Evolutionary conservation across 2,888 invertebrate species (phyloP), one percentile per base, ranked within the genome.

Genomic region (Hydroisotoma schaefferi): DNA sequence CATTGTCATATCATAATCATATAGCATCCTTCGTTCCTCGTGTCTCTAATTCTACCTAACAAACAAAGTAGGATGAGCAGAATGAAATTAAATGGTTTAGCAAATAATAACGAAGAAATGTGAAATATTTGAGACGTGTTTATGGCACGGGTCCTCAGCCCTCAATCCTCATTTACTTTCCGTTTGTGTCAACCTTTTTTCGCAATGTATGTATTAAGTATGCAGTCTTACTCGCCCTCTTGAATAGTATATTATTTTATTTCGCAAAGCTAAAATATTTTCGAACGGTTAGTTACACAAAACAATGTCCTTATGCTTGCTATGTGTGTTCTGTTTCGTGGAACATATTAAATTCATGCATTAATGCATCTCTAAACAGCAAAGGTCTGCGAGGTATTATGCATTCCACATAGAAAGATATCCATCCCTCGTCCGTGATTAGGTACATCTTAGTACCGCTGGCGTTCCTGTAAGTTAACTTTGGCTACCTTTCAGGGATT

Each of bases 241-340:
- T n/a, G n/a, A n/a, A n/a, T n/a, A n/a, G n/a, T n/a, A n/a, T n/a
- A n/a, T n/a, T n/a, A n/a, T n/a, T n/a, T n/a, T n/a, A n/a, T n/a
- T n/a, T n/a, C n/a, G n/a, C n/a, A n/a, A n/a, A n/a, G n/a, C n/a
- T n/a, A n/a, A n/a, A n/a, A n/a, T n/a, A n/a, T n/a, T n/a, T n/a
- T n/a, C n/a, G n/a, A n/a, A n/a, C n/a, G n/a, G n/a, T n/a, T n/a
- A n/a, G n/a, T n/a, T 40, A 6, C 8, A 43, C 47, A 47, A 27
- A 18, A 49, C 23, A 46, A 27, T 49, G 49, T 49, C 49, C 49
- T 20, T 25, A 49, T 49, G 43, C 5, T 5, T 43, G 43, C 33
- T 10, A 12, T 10, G 10, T 10, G 23, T 49, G 49, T 20, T 49
- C 27, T 49, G 49, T 49, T 49, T 28, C 49, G 49, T 49, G 46